Base-by-base conservation (phyloP, 37 sponge, comb jelly and placozoan genomes). In the Cladorhizidae sp. region DNA sequence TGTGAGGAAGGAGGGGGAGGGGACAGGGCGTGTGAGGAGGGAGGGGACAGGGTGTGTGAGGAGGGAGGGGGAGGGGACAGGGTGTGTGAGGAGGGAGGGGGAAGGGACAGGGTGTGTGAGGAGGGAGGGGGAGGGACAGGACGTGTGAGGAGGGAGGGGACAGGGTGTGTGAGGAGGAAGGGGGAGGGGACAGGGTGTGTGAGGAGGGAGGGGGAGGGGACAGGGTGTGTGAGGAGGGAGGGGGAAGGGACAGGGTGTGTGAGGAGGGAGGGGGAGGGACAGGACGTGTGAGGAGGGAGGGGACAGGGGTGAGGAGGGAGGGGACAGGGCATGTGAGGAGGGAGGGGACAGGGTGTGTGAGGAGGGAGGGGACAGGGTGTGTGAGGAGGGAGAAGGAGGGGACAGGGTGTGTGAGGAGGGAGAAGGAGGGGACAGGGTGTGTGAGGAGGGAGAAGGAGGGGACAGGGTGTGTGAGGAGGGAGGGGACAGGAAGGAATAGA, bases 141-240 rank as follows among this genome's bases (percentile, higher is more conserved):
- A n/a, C n/a, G n/a, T n/a, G n/a, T n/a, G 49, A 45, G 49, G 18
- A 31, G 32, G 35, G 35, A 36, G 31, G 32, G 67, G 67, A 3
- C 3, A 17, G 35, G 67, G 5, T 65, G 14, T 56, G 1, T 32
- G 67, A 65, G 49, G 49, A 45, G 9, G 49, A 5, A 31, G 32
- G 35, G 35, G 67, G 31, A 65, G 67, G 67, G 17, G 32, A 17
- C 5, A 36, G 32, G 2, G 5, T 65, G 14, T 56, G 1, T 32
- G 67, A 65, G 36, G 36, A 33, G 35, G 67, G 67, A 42, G 71
- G 42, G 74, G 35, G 28, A 74, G 36, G n/a, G 55, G 74, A 51
- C 3, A 56, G 9, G 37, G 33, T 58, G 58, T 1, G 14, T 15
- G 28, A 37, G 67, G 63, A 29, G 8, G 62, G n/a, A 42, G 71